Evolutionary conservation across 2,888 invertebrate species (phyloP), one percentile per base, ranked within the genome.

Genomic region (Merodon equestris): DNA sequence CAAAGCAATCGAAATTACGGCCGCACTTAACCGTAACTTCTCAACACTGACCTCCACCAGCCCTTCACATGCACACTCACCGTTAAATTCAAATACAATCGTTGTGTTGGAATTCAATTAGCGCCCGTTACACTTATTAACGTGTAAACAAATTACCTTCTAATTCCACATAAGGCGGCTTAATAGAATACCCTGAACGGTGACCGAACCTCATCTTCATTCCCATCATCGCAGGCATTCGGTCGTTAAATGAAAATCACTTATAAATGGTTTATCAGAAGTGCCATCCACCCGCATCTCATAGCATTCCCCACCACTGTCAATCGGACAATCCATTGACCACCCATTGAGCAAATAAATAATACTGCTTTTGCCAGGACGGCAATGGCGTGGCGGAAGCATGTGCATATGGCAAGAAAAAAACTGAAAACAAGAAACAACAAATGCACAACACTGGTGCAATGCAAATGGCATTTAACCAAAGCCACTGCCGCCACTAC

Each of bases 391-490:
- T 66, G 48, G 63, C 40, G 53, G 45, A 27, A 15, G 38, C 27
- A 27, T 27, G 27, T 27, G 27, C 3, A 7, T 4, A 27, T 27
- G 27, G 7, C 27, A 27, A 27, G 58, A 42, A 53, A 38, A 40
- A 19, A 45, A 44, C 40, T 27, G 27, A 27, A 15, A 51, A 48
- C 7, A 40, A 0, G 71, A 14, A 60, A 58, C 9, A 51, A 42
- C 48, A 58, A 50, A 57, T 45, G 15, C 17, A 50, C 81, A 63
- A 63, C 44, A 57, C 73, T 67, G 61, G 57, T 53, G 68, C 76
- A 71, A 81, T 81, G 64, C 67, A 83, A 83, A 83, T 82, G 73
- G 51, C 82, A 76, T 75, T 61, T 81, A 76, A 66, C 82, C 81
- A 81, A 82, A 83, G 45, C 58, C 73, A 67, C 79, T 58, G 57